Percentiles rank a stretch among this genome's conserved stretches.
Evolutionary conservation across 2,113 vertebrate genomes (phyloP).

Genomic region (Aspidoscelis tigris): DNA sequence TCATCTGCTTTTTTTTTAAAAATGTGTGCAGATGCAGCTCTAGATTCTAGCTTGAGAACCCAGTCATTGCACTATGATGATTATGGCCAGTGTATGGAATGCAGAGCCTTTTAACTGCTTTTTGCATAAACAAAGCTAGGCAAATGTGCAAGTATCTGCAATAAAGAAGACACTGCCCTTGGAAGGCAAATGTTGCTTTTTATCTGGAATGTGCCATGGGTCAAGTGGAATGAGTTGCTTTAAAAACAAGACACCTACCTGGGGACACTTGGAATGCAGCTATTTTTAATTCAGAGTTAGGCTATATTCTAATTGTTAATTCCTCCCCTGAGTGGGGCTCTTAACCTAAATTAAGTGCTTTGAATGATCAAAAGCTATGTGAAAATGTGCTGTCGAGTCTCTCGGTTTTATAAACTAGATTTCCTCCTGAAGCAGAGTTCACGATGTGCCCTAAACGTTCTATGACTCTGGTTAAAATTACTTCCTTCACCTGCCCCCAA

Average conservation of each 20-base stretch:
- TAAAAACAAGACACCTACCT: background rate
- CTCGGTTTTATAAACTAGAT: background rate
- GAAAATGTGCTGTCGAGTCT: background rate
- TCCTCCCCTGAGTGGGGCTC: background rate
- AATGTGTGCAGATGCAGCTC: too few relatives aligned
- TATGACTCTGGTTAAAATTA: background rate
- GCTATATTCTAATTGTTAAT: background rate
- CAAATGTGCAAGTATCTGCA: background rate
- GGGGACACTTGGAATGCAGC: constrained; percentile 8
- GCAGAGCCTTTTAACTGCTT: background rate
- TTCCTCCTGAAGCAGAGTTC: background rate
- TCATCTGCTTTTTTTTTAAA: too few relatives aligned
- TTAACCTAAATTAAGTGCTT: constrained; percentile 24
- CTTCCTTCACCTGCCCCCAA: too few relatives aligned
- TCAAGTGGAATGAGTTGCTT: constrained; percentile 14
- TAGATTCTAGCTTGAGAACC: too few relatives aligned
- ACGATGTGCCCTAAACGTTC: background rate
- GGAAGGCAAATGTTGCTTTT: background rate
- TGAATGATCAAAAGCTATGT: background rate
- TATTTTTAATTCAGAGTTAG: constrained; percentile 12
- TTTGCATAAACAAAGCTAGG: background rate
- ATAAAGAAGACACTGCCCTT: background rate
- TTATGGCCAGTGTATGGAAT: background rate
- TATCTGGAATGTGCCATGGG: background rate
- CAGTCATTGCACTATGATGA: too few relatives aligned